Conservation (phyloP, 2,113 vertebrate species). For the Megalops atlanticus region DNA sequence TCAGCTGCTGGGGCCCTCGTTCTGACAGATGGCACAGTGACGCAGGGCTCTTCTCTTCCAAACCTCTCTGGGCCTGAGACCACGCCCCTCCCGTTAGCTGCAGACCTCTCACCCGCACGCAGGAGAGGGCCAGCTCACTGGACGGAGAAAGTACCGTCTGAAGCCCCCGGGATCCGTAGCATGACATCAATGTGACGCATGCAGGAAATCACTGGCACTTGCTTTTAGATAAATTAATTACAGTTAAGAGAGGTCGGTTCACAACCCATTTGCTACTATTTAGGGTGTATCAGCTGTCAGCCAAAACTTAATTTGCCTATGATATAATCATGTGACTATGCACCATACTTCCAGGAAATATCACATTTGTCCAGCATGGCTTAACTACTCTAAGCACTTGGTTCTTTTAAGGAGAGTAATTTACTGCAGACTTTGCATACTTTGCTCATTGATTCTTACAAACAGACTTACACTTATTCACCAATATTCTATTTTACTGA, state of each 20-base stretch:
- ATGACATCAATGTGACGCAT: background rate
- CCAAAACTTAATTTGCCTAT: background rate
- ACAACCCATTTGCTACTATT: background rate
- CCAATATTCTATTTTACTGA: background rate
- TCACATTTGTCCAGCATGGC: background rate
- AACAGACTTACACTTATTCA: background rate
- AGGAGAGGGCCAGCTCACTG: conserved; percentile 4
- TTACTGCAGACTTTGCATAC: no score
- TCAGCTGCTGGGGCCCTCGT: conserved; percentile 35
- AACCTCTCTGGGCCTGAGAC: conserved; percentile 47
- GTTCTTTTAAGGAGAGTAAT: background rate
- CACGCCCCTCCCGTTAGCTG: conserved; percentile 34
- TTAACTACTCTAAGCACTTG: background rate
- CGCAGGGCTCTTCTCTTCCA: conserved; percentile 57
- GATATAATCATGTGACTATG: background rate
- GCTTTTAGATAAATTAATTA: background rate
- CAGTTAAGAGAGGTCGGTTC: background rate
- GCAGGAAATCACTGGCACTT: background rate
- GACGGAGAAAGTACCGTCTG: background rate
- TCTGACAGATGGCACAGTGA: conserved; percentile 68
- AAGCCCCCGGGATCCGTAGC: background rate
- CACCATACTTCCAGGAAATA: background rate
- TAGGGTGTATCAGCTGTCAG: background rate
- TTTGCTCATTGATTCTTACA: background rate
- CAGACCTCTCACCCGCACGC: conserved; percentile 29